Evolutionary conservation across 2,888 invertebrate species (phyloP), one percentile per base, ranked within the genome.

Genomic region (Tortricodes alternella): DNA sequence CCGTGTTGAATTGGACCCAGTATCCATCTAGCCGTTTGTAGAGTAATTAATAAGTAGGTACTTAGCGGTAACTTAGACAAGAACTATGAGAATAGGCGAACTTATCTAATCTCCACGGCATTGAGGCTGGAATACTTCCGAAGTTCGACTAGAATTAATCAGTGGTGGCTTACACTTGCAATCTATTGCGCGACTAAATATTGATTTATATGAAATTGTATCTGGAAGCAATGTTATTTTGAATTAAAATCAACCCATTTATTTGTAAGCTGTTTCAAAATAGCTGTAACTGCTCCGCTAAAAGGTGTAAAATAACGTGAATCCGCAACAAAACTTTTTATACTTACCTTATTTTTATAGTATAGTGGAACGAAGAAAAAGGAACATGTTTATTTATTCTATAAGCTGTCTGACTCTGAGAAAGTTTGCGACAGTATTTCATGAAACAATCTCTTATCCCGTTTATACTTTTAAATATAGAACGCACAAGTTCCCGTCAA

Each of bases 31-130:
- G 18, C 23, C 18, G 16, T 23, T 23, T 29, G 24, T 32, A 44
- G 44, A 18, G 56, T 37, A 43, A 56, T 56, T 46, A 50, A 41
- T 57, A 44, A 67, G 65, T 66, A 64, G 64, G 67, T 73, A 71
- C 69, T 70, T 67, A 68, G 68, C 68, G 70, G 71, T 67, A 72
- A 77, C 66, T 66, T 64, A 62, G 63, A 38, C 63, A 52, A 62
- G 52, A 78, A 79, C 76, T 80, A 72, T 65, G 70, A 65, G 74
- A 78, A 82, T 75, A 67, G 76, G 64, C 67, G 65, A 84, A 86
- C 78, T 86, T 81, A 65, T 70, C 73, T 81, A 80, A 86, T 86
- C 83, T 78, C 74, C 61, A 66, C 65, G 72, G 79, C 67, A 78
- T 79, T 73, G 73, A 66, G 67, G 70, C 62, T 61, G 59, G 44